Evolutionary conservation across 2,113 vertebrate genomes (phyloP).

Genomic region (Crotalus viridis): DNA sequence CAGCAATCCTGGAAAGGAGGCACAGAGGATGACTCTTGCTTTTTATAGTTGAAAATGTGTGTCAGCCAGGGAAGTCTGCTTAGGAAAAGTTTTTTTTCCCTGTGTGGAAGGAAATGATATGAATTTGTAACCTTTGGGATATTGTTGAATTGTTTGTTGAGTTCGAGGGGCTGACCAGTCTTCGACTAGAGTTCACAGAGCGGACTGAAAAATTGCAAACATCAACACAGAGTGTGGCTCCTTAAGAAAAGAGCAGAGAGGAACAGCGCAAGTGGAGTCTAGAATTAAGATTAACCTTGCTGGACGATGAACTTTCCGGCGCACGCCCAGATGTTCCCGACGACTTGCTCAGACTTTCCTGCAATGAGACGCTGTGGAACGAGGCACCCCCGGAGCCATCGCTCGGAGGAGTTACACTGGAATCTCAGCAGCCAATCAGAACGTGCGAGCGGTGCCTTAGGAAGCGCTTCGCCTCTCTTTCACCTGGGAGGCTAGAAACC

Average conservation of each 20-base stretch:
- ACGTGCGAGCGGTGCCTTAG: neutral
- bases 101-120: neutral
- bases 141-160: neutral
- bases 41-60: neutral
- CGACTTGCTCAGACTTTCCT: neutral
- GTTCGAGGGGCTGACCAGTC: neutral
- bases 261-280: neutral
- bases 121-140: neutral
- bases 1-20: neutral
- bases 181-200: neutral
- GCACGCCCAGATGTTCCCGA: neutral
- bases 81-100: neutral
- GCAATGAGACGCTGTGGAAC: neutral
- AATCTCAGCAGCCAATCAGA: neutral
- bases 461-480: neutral
- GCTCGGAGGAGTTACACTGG: neutral
- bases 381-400: neutral
- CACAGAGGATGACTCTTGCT: neutral
- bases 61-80: neutral
- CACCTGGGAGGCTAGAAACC: neutral
- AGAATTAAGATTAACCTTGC: neutral
- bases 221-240: neutral
- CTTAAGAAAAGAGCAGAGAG: neutral
- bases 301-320: neutral
- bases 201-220: neutral